These are phyloP conservation scores for Caradrina clavipalpis DNA, from an alignment of 2,888 invertebrate genomes.

Conservation along the genomic window DNA sequence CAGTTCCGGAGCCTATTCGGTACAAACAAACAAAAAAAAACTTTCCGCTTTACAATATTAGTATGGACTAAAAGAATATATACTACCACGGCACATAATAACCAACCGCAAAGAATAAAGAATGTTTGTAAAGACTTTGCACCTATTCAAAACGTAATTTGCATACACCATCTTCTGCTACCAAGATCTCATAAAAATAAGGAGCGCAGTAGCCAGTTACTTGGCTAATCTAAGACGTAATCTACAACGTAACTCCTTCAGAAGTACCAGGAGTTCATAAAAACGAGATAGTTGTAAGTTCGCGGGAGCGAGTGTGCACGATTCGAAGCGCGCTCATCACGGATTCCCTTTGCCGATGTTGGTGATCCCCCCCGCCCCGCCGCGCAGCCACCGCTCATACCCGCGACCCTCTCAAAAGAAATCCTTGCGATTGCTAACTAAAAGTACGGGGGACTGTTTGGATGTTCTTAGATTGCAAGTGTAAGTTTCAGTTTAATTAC, in stretches of 20 bases:
- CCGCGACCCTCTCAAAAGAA: slow-evolving; percentile 65
- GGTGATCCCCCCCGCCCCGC: slow-evolving; percentile 33
- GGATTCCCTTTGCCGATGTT: slow-evolving; percentile 79
- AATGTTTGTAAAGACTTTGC: neutral
- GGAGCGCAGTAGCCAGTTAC: slow-evolving; percentile 3
- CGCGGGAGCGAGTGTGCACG: slow-evolving; percentile 48
- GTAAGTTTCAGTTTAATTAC: slow-evolving; percentile 60
- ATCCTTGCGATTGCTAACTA: slow-evolving; percentile 66
- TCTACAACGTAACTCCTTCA: slow-evolving; percentile 36
- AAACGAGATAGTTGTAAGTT: slow-evolving; percentile 57
- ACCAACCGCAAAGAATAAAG: neutral
- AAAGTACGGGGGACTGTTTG: slow-evolving; percentile 58
- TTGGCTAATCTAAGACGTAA: slow-evolving; percentile 43
- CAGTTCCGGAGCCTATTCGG: no score
- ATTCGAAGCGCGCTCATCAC: slow-evolving; percentile 74
- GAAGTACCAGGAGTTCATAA: slow-evolving; percentile 61
- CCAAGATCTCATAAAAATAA: slow-evolving; percentile 25
- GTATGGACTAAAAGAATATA: no score
- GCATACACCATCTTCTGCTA: slow-evolving; percentile 17
- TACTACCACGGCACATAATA: no score
- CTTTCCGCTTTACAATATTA: no score
- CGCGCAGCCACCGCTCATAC: slow-evolving; percentile 29
- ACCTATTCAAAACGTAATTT: slow-evolving; percentile 16
- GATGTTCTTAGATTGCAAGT: slow-evolving; percentile 51
- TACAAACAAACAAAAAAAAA: no score